Evolutionary conservation across 2,797 vertebrate species (phyloP).

Genomic region (Margarornis squamiger): DNA sequence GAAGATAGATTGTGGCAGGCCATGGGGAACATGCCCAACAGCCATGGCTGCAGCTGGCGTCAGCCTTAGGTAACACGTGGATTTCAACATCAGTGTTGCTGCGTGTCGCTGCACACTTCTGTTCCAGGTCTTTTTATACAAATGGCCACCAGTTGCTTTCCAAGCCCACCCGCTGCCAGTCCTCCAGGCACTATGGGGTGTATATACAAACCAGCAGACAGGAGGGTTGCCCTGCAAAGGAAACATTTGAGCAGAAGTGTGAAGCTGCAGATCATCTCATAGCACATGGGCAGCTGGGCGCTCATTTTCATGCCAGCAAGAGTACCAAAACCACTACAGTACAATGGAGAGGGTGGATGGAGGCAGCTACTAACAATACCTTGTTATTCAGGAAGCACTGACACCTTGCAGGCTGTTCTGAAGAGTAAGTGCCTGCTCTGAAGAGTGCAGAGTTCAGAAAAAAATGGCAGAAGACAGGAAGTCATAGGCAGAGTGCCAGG

Average conservation of each 20-base stretch:
- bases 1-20: background rate
- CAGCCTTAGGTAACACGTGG: background rate
- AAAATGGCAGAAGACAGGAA: background rate
- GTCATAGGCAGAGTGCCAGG: rapidly evolving
- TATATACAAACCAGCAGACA: rapidly evolving
- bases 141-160: background rate
- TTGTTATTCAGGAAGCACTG: rapidly evolving
- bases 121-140: too few species aligned
- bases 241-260: background rate
- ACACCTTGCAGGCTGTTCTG: background rate
- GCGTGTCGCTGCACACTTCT: background rate
- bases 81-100: background rate
- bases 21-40: rapidly evolving
- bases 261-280: background rate
- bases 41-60: background rate
- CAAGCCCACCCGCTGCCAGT: background rate
- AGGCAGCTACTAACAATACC: background rate
- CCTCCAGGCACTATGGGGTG: rapidly evolving
- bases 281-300: rapidly evolving
- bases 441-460: background rate
- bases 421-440: background rate
- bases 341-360: background rate
- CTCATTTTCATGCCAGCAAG: background rate
- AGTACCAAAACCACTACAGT: rapidly evolving
- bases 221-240: background rate